Evolutionary conservation across 2,113 vertebrate genomes (phyloP), one percentile per base, ranked within the genome.

Genomic region (Rhinogobius similis): DNA sequence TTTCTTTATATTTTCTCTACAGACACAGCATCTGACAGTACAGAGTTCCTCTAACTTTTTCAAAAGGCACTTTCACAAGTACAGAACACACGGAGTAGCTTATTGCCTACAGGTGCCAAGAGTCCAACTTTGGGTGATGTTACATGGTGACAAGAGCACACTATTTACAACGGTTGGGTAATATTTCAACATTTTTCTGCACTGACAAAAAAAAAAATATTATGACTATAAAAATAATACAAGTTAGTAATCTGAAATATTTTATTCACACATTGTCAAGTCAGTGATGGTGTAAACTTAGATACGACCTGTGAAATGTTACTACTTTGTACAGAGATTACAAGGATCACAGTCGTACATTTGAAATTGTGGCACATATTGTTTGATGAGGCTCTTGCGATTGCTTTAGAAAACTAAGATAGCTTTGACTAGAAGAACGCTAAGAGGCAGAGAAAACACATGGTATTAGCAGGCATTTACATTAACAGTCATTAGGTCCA

Each of bases 41-140:
- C 89, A 92, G 89, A 93, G 93, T 92, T 96, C 93, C 92, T 95
- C 94, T 95, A 96, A 93, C 72, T 76, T 88, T 93, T 92, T 94
- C 93, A 95, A 52, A 99, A 99, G 98, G 98, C 98, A 99, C 98
- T 98, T 99, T 94, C 95, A 96, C 94, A 90, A 96, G 94, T 96
- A 95, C 93, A 93, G 79, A 79, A 95, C 94, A 95, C 92, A 93
- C 88, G 87, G 92, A 76, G 79, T 43, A 80, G 93, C 90, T 92
- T 92, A 93, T 92, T 92, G 93, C 94, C 92, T 92, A 94, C 92
- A 93, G 89, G 91, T 88, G 85, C 91, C 80, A 59, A 90, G 91
- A 84, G 89, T 26, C 88, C 92, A 90, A 94, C 92, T 91, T 92
- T 88, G 85, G 86, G 90, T 88, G 78, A 90, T 74, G 88, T 69